Conservation (phyloP, 2,797 vertebrate genomes). For the Mycteria americana region DNA sequence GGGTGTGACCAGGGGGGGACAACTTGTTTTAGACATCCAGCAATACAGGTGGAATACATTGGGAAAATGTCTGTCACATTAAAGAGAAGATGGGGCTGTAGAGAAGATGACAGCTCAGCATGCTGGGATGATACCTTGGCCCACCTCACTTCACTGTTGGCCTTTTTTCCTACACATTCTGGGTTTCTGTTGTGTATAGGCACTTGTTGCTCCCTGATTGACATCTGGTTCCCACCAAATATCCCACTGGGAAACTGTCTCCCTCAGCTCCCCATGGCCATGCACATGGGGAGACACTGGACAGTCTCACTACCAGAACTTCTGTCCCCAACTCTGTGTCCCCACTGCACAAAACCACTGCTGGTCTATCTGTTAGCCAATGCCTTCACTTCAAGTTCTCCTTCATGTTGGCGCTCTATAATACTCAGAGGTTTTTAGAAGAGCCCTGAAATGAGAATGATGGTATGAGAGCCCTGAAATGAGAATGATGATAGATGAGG, state of each 20-base stretch:
- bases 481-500: background rate
- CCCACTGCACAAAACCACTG: background rate
- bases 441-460: background rate
- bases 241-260: background rate
- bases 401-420: background rate
- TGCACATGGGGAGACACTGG: background rate
- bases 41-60: too few relatives aligned
- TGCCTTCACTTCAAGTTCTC: background rate
- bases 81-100: background rate
- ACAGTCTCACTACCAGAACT: background rate
- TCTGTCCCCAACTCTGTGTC: background rate
- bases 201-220: background rate
- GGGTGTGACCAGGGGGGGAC: rapidly evolving
- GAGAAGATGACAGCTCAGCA: background rate
- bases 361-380: background rate
- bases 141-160: background rate
- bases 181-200: background rate
- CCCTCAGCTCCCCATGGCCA: background rate
- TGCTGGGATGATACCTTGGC: background rate
- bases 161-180: background rate
- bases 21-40: background rate
- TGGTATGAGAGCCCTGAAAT: background rate
- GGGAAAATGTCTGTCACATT: background rate
- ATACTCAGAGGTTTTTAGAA: background rate
- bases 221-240: background rate